Evolutionary conservation across 2,113 vertebrate genomes (phyloP).

Genomic region (Indicator indicator): DNA sequence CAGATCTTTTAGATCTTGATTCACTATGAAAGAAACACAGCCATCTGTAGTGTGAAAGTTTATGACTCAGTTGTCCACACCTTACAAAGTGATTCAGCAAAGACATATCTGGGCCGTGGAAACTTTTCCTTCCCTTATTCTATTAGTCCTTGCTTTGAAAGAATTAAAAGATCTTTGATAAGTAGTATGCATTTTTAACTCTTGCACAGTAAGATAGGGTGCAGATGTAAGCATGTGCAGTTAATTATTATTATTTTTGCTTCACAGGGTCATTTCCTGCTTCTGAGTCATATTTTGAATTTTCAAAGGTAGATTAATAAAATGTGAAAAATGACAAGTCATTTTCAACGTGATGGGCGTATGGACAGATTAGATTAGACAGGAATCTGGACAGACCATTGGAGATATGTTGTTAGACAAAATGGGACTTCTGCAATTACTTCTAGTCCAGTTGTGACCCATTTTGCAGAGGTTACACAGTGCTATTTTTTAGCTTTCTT

Average conservation of each 20-base stretch:
- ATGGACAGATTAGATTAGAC: conserved; percentile 29
- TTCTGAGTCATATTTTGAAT: conserved; percentile 3
- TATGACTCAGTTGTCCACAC: conserved; percentile 39
- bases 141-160: background rate
- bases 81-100: conserved; percentile 55
- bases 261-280: background rate
- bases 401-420: conserved; percentile 62
- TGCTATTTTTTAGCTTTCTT: conserved; percentile 11
- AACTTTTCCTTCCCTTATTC: conserved; percentile 16
- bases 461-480: conserved; percentile 29
- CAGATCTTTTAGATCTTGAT: conserved; percentile 47
- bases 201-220: background rate
- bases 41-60: conserved; percentile 21
- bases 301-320: conserved; percentile 25
- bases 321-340: conserved; percentile 60
- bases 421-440: conserved; percentile 61
- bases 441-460: conserved; percentile 67
- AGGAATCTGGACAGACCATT: conserved; percentile 52
- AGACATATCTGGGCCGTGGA: conserved; percentile 56
- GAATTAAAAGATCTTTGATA: conserved; percentile 6
- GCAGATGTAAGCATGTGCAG: background rate
- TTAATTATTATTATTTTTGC: background rate
- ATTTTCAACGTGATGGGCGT: conserved; percentile 44
- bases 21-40: conserved; percentile 42
- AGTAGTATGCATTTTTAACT: conserved; percentile 20